A percentile compares a stretch with the other conserved stretches of the same genome.
Evolutionary conservation across 2,888 invertebrate genomes (phyloP).

Genomic region (Vesta saturnalis): DNA sequence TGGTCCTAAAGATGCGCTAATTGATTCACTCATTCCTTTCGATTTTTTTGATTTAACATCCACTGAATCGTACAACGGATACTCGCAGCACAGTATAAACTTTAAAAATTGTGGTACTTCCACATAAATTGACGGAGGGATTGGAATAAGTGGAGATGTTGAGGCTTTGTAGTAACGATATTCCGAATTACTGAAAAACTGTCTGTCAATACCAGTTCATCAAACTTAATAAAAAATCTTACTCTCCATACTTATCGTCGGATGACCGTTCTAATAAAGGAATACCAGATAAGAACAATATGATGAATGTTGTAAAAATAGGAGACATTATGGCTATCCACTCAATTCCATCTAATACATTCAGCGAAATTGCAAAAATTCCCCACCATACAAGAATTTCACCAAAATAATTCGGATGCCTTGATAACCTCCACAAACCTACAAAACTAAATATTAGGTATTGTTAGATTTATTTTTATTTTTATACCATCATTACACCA

Average conservation of each 20-base stretch:
- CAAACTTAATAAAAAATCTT: too few species aligned
- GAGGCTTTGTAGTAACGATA: constrained; percentile 89
- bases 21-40: constrained; percentile 73
- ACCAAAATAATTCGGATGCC: constrained; percentile 96
- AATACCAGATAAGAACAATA: constrained; percentile 90
- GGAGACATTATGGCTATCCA: constrained; percentile 90
- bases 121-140: constrained; percentile 88
- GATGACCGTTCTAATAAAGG: constrained; percentile 87
- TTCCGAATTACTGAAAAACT: constrained; percentile 76
- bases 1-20: constrained; percentile 75
- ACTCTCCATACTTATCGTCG: constrained; percentile 90
- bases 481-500: constrained; percentile 88
- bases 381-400: constrained; percentile 96
- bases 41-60: constrained; percentile 69
- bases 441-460: constrained; percentile 3
- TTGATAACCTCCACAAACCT: constrained; percentile 80
- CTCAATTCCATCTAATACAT: constrained; percentile 85
- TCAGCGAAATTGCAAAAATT: constrained; percentile 87
- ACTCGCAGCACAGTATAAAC: constrained; percentile 87
- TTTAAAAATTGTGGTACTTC: constrained; percentile 86
- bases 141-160: constrained; percentile 89
- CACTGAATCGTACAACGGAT: constrained; percentile 84
- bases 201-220: not conserved
- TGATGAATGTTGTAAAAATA: constrained; percentile 86
- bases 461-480: not conserved